A percentile compares a stretch with the other conserved stretches of the same genome.
Evolutionary conservation across 2,888 invertebrate species (phyloP).

Genomic region (Pammene fasciana): DNA sequence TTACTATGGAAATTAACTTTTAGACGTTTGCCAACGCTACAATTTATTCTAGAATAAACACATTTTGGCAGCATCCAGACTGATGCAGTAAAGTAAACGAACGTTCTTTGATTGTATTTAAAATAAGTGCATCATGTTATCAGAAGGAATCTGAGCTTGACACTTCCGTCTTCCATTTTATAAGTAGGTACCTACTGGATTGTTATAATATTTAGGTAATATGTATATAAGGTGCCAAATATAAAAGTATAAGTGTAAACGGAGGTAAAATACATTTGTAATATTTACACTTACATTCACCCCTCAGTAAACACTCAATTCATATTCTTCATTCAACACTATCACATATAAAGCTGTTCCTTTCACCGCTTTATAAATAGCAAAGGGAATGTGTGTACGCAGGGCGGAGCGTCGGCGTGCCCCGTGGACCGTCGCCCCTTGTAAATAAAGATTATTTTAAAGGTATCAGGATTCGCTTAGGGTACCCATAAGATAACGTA

Average conservation of each 20-base stretch:
- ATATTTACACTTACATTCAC: background rate
- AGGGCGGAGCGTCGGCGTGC: constrained; percentile 41
- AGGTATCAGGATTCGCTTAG: background rate
- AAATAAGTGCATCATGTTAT: background rate
- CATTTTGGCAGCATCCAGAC: background rate
- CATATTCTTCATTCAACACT: constrained; percentile 67
- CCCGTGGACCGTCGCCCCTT: background rate
- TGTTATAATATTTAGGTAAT: too few species aligned
- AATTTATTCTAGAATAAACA: background rate
- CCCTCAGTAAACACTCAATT: constrained; percentile 43
- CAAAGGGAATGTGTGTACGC: constrained; percentile 63
- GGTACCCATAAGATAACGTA: constrained; percentile 52
- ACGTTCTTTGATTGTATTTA: background rate
- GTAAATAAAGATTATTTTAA: constrained; percentile 8
- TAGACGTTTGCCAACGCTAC: background rate
- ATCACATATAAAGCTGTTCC: constrained; percentile 63
- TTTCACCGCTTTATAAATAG: constrained; percentile 74
- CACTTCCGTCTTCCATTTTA: background rate
- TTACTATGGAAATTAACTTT: background rate
- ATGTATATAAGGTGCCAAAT: background rate
- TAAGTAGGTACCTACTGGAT: too few species aligned
- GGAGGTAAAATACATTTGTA: constrained; percentile 2
- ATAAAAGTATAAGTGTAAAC: background rate
- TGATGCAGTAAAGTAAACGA: background rate
- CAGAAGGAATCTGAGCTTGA: background rate